These are phyloP conservation scores for Leptocoma aspasia DNA, from an alignment of 2,113 vertebrate genomes.

Conservation along the genomic window DNA sequence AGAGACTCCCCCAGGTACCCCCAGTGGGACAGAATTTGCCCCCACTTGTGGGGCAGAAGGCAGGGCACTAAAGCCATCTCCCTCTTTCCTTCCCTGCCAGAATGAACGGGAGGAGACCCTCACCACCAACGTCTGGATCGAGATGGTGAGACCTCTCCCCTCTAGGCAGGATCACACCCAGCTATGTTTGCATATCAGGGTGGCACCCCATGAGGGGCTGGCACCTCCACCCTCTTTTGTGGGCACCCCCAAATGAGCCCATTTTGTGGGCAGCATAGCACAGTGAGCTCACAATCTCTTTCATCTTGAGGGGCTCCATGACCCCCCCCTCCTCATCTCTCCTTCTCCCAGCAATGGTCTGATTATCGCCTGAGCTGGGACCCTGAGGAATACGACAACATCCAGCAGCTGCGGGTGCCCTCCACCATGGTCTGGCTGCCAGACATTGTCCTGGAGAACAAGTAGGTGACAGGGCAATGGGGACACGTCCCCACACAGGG, in stretches of 20 bases:
- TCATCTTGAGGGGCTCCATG: rapidly evolving
- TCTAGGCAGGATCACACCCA: not conserved
- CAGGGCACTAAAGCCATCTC: not conserved
- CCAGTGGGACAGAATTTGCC: rapidly evolving
- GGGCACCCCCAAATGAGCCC: not conserved
- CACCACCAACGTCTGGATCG: conserved; percentile 93
- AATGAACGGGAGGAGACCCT: conserved; percentile 91
- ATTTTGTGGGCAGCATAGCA: not conserved
- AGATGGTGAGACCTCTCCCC: conserved; percentile 81
- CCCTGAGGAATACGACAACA: conserved; percentile 74
- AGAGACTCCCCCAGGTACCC: not conserved
- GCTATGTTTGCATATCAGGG: not conserved
- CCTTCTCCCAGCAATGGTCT: conserved; percentile 80
- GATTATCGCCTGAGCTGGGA: conserved; percentile 91
- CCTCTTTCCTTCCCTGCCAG: conserved; percentile 54
- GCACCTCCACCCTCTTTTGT: not conserved
- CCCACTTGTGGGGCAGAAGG: not conserved
- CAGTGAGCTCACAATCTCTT: not conserved
- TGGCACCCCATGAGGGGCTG: not conserved
- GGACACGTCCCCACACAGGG: rapidly evolving
- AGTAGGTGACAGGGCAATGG: conserved; percentile 69
- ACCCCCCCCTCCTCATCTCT: not conserved
- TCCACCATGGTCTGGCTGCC: conserved; percentile 93
- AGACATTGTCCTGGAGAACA: conserved; percentile 91
- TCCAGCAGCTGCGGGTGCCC: conserved; percentile 81